Evolutionary conservation across 1,140 invertebrate species (phyloP), one percentile per base, ranked within the genome.

Genomic region (Spodoptera frugiperda): DNA sequence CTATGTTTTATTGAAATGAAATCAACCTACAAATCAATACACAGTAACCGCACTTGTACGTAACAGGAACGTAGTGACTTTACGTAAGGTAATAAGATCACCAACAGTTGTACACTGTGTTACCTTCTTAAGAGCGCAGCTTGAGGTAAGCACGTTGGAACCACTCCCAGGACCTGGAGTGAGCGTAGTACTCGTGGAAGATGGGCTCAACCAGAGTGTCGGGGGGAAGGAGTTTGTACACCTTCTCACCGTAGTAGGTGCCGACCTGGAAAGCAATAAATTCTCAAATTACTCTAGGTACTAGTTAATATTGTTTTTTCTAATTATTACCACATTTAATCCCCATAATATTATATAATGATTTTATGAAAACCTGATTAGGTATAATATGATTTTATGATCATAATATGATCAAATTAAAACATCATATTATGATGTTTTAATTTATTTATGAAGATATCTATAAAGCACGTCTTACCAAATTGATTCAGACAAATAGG

Each of bases 171-270:
- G 94, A 91, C 59, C 94, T 91, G 49, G 93, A 82, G 88, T 97
- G 97, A 46, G 94, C 96, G 82, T 96, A 97, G 89, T 96, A 98
- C 89, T 98, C 97, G 75, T 95, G 91, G 82, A 95, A 94, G 51
- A 90, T 92, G 10, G 96, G 96, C 76, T 95, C 93, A 9, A 96
- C 89, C 14, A 97, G 95, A 6, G 95, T 94, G 78, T 95, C 95
- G 46, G 91, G 83, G 12, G 95, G 95, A 39, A 95, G 65, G 8
- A 93, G 94, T 87, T 96, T 96, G 93, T 95, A 99, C 44, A 98
- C 92, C 55, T 96, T 96, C 88, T 98, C 96, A 10, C 98, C 98
- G 82, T 96, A 98, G 84, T 96, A 97, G 6, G 97, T 99, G 14
- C 98, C 98, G 21, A 97, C 96, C 95, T 95, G 80, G 49, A 89